Base-by-base conservation (phyloP, 2,113 vertebrate species). In the Pelusios castaneus region DNA sequence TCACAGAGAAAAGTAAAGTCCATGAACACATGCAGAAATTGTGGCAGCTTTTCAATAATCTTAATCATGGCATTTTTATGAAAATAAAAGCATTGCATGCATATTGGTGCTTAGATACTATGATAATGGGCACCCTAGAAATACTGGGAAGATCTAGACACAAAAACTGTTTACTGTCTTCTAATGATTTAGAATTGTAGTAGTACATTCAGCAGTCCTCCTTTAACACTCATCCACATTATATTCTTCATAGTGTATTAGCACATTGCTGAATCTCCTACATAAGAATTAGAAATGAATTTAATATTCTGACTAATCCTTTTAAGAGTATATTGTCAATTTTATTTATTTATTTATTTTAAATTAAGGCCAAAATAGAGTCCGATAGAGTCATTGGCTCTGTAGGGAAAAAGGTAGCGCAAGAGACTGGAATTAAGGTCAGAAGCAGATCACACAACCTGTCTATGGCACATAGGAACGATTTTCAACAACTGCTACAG, bases 401-500 rank as follows among this genome's bases (percentile, higher is more conserved):
- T 63, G 98, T 99, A 88, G 99, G 99, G 55, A 99, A 99, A 98
- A 99, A 99, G 97, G 90, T 95, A 47, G 97, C 97, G 7, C 98
- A 98, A 34, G 99, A 99, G 92, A 95, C 98, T 3, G 99, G 99
- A 94, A 99, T 99, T 97, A 99, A 99, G 98, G 99, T 99, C 86
- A 98, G 98, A 76, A 99, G 98, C 98, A 98, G 98, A 85, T 97
- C 98, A 63, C 98, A 98, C 55, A 98, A 98, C 90, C 97, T 99
- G 83, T 99, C 99, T 49, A 98, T 99, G 97, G 98, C 98, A 82
- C 98, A 99, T 96, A 98, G 98, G 90, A 98, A 98, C 96, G 99
- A 99, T 97, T 99, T 99, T 98, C 99, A 98, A 93, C 99, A 99
- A 75, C 98, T 99, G 96, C 98, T 99, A 95, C 99, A 99, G 97